Percentiles rank a stretch among this genome's conserved stretches.
phyloP scores from a whole-genome alignment of 2,797 vertebrate genomes.

The Acanthopagrus latus region DNA sequence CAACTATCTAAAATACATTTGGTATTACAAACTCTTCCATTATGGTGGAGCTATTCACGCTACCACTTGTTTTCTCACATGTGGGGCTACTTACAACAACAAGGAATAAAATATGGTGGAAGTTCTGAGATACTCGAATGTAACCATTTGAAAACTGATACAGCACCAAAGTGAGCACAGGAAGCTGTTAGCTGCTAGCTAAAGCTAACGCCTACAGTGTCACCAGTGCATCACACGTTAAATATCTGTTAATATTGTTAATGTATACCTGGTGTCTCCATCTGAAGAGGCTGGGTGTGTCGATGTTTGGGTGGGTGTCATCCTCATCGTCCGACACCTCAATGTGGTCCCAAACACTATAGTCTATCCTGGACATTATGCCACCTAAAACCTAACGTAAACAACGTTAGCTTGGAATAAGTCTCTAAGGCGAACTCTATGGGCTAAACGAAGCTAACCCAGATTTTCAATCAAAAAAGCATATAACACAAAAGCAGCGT shows the following conservation, averaged over 20 bases:
- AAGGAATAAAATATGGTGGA: no score
- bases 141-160: not conserved
- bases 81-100: not conserved
- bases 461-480: not conserved
- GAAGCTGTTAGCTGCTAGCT: not conserved
- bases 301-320: constrained; percentile 96
- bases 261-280: constrained; percentile 94
- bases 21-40: not conserved
- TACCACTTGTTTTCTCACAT: not conserved
- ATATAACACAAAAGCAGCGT: not conserved
- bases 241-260: not conserved
- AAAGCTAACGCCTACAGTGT: not conserved
- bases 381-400: constrained; percentile 45
- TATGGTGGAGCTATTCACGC: not conserved
- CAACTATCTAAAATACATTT: no score
- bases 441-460: constrained; percentile 32
- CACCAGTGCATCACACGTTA: no score
- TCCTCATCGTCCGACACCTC: constrained; percentile 98
- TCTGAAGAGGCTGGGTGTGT: constrained; percentile 95
- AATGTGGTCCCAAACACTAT: constrained; percentile 98
- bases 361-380: constrained; percentile 92
- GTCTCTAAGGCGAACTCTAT: constrained; percentile 39
- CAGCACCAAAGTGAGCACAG: not conserved
- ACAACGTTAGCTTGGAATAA: constrained; percentile 58
- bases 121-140: not conserved